Percentiles rank a stretch among this genome's conserved stretches.
phyloP scores from a whole-genome alignment of 2,113 vertebrate genomes.

The Delphinus delphis region DNA sequence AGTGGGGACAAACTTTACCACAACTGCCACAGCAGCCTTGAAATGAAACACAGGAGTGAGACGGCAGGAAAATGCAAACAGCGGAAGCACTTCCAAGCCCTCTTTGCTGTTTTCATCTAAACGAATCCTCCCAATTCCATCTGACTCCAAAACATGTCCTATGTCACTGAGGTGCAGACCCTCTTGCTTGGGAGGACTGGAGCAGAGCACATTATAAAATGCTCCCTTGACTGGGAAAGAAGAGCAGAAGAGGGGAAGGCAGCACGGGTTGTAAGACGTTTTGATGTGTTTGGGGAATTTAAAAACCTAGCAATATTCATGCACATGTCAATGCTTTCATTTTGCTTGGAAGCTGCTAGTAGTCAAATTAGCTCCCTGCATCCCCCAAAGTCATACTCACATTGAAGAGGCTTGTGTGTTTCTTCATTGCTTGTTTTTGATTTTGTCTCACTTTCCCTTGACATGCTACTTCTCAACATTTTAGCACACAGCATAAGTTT shows the following conservation, averaged over 20 bases:
- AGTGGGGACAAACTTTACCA: background rate
- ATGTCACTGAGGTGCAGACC: background rate
- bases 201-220: background rate
- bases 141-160: background rate
- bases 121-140: background rate
- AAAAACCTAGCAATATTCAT: background rate
- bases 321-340: background rate
- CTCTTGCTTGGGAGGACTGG: background rate
- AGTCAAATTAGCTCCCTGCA: background rate
- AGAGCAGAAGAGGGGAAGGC: background rate
- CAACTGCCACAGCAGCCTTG: too few relatives aligned
- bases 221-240: background rate
- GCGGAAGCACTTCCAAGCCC: background rate
- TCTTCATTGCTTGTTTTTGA: background rate
- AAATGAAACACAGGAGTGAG: background rate
- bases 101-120: background rate
- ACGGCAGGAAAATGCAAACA: background rate
- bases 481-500: fast-evolving
- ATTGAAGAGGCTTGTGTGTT: background rate
- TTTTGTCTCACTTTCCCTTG: background rate
- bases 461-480: background rate
- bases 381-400: background rate
- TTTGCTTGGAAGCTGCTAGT: background rate
- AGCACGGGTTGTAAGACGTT: fast-evolving
- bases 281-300: background rate